Evolutionary conservation across 53 echinoderm and acorn worm species (phyloP).

Genomic region (Temnopleurus reevesii): DNA sequence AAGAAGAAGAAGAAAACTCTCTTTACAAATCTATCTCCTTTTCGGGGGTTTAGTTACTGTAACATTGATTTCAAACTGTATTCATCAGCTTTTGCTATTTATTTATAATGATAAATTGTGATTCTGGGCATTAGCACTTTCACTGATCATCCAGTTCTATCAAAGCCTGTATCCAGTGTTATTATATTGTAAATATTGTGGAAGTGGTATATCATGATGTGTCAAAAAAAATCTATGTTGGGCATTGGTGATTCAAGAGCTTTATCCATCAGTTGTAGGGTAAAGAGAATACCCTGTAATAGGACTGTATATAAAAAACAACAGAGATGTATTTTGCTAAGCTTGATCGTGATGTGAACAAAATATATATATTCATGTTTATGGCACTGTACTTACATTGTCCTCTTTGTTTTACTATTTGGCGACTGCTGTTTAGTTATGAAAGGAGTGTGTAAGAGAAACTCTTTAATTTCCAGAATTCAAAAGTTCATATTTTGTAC

Average conservation of each 20-base stretch:
- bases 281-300: background rate
- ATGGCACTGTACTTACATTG: background rate
- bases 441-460: no score
- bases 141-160: background rate
- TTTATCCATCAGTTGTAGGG: background rate
- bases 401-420: background rate
- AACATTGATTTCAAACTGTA: background rate
- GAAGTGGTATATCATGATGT: constrained; percentile 12
- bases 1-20: no score
- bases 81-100: no score
- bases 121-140: no score
- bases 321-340: constrained; percentile 28
- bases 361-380: constrained; percentile 30
- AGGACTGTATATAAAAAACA: background rate
- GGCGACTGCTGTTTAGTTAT: no score
- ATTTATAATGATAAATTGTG: background rate
- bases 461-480: no score
- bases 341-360: constrained; percentile 13
- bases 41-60: no score
- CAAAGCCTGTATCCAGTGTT: background rate
- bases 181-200: background rate
- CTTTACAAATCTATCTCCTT: no score
- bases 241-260: background rate
- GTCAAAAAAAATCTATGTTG: background rate
- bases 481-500: no score